These are phyloP conservation scores for Diarsia brunnea DNA, from an alignment of 2,888 invertebrate genomes.

Conservation along the genomic window DNA sequence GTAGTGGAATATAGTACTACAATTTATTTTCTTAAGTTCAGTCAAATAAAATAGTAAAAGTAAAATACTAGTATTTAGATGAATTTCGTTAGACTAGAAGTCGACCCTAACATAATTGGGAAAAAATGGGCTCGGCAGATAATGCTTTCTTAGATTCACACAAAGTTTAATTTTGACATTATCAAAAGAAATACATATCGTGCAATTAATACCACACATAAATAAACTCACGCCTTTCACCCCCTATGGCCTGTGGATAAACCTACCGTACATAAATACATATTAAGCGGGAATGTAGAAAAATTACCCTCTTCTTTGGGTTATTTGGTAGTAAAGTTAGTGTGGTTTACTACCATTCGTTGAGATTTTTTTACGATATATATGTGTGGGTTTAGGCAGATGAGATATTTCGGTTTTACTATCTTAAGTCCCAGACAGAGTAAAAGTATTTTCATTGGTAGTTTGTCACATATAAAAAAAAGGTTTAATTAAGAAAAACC, in stretches of 20 bases:
- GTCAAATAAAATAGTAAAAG: no score
- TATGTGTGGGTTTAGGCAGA: slow-evolving; percentile 8
- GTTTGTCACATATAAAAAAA: slow-evolving; percentile 2
- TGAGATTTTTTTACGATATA: slow-evolving; percentile 49
- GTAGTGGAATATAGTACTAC: no score
- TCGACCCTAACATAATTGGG: no score
- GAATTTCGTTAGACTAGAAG: no score
- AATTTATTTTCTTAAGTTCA: no score
- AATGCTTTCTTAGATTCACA: not conserved
- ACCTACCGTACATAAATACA: slow-evolving; percentile 35
- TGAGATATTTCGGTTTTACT: slow-evolving; percentile 6
- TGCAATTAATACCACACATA: slow-evolving; percentile 20
- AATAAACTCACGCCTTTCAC: slow-evolving; percentile 9
- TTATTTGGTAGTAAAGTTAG: slow-evolving; percentile 44
- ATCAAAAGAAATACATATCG: not conserved
- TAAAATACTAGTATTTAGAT: no score
- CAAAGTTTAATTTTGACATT: not conserved
- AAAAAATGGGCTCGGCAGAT: no score
- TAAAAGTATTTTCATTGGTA: slow-evolving; percentile 21
- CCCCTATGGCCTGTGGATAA: slow-evolving; percentile 7
- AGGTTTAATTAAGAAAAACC: not conserved
- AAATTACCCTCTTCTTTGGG: slow-evolving; percentile 25
- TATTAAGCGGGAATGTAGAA: slow-evolving; percentile 34
- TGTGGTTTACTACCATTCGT: slow-evolving; percentile 8
- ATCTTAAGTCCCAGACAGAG: not conserved